Evolutionary conservation across 2,113 vertebrate species (phyloP), one percentile per base, ranked within the genome.

Genomic region (Zosterops borbonicus): DNA sequence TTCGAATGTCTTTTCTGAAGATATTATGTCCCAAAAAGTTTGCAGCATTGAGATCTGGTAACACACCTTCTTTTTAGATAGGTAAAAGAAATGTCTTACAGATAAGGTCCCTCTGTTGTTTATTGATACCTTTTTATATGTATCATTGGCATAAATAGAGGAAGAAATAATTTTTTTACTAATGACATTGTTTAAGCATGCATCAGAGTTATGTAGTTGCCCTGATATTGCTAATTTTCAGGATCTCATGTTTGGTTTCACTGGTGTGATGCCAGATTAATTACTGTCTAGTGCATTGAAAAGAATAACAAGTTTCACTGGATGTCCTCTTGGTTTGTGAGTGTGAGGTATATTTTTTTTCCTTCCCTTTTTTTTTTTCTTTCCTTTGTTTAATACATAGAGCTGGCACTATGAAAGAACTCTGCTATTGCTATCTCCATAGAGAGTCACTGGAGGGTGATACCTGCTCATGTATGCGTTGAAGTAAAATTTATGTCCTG

Each of bases 1-100:
- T 99, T 95, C 97, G 97, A 84, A 98, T 98, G 95, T 98, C 98
- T 87, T 99, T 98, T 46, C 39, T 83, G 71, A 98, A 96, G 88
- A 88, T 98, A 67, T 11, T 98, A 29, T 60, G 77, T 74, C 42
- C 73, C 46, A 65, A 69, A 77, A 97, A 55, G 79, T 71, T 78
- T 55, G 31, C 37, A 11, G 5, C 12, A 9, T 1, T 44, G 50
- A 81, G 6, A 37, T 96, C 96, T 56, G 2, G 17, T 79, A 90
- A 35, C 25, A 39, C 18, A 1, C n/a, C 55, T 37, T 93, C 86
- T 46, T 37, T 70, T 35, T 96, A 92, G 88, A 88, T 23, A 70
- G 37, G 49, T 85, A 53, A 90, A 88, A 67, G 35, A 78, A 68
- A 76, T 67, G 11, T 37, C 31, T 80, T 60, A 20, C 5, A 44